Evolutionary conservation across 2,113 vertebrate genomes (phyloP).

Genomic region (Girardinichthys multiradiatus): DNA sequence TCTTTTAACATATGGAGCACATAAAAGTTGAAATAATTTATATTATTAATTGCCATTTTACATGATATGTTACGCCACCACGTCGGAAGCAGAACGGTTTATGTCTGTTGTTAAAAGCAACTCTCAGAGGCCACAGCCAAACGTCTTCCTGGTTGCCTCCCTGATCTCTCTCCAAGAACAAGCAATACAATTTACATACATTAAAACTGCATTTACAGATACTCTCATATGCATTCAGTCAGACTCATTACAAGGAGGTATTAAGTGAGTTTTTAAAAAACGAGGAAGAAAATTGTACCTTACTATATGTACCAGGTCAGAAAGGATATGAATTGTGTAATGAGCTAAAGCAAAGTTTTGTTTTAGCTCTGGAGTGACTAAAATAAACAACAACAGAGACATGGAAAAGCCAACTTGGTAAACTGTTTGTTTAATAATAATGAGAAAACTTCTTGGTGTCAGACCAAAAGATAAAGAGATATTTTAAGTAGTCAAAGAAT

Average conservation of each 20-base stretch:
- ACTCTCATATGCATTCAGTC: background rate
- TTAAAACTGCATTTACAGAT: background rate
- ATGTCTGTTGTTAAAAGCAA: background rate
- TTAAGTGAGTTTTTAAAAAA: background rate
- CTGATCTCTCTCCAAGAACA: slow-evolving; percentile 3
- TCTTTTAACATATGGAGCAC: background rate
- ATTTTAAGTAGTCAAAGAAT: too few relatives aligned
- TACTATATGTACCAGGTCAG: too few relatives aligned
- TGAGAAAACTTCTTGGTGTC: too few relatives aligned
- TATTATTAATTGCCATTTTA: slow-evolving; percentile 5
- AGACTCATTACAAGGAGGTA: background rate
- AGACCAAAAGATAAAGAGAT: too few relatives aligned
- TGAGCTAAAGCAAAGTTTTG: background rate
- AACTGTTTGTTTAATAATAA: too few relatives aligned
- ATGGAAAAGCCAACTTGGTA: too few relatives aligned
- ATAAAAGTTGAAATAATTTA: slow-evolving; percentile 2
- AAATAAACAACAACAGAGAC: background rate
- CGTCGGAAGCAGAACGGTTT: background rate
- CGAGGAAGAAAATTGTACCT: too few relatives aligned
- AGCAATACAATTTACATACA: slow-evolving; percentile 1
- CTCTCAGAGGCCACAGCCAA: background rate
- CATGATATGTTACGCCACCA: background rate
- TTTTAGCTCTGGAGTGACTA: background rate
- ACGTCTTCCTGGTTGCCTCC: background rate
- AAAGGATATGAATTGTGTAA: background rate